Evolutionary conservation across 2,113 vertebrate species (phyloP), one percentile per base, ranked within the genome.

Genomic region (Tichodroma muraria): DNA sequence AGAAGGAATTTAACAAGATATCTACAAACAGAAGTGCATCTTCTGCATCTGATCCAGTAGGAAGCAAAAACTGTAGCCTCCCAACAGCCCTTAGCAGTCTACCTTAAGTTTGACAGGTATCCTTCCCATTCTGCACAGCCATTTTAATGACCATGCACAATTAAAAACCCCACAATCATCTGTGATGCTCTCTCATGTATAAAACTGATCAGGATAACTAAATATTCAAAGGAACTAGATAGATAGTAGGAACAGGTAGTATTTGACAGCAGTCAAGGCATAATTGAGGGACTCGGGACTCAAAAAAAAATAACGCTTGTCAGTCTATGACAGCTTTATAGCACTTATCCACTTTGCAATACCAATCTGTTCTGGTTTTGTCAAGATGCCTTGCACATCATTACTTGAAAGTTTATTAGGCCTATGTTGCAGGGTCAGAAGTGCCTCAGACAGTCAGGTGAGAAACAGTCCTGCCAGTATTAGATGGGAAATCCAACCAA

Each of bases 371-470:
- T 47, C 42, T 31, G 6, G 3, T 88, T 59, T 13, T n/a, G 37
- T 35, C 24, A n/a, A 6, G 25, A 31, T 25, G 23, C 11, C 50
- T 72, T 71, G n/a, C 15, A 25, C n/a, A 57, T 19, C 5, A 0
- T 23, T 57, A 44, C 25, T 56, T 76, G 2, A n/a, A 17, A 65
- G 42, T 10, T 69, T 44, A 35, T 24, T 9, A 80, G 20, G 42
- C 28, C 27, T 47, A 5, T 10, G 25, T 33, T 5, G 8, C 24
- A 52, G 8, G 8, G 9, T 84, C 81, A 97, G 80, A 94, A 91
- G 71, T 45, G 60, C 76, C 89, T 93, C 83, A 86, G 89, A 28
- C 88, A 96, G 92, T 31, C 93, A 85, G 79, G 85, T 59, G 75
- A 96, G 70, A 89, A 96, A n/a, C 15, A 84, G 80, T 82, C 82